phyloP scores from a whole-genome alignment of 2,113 vertebrate species.

The Vulpes ferrilata region DNA sequence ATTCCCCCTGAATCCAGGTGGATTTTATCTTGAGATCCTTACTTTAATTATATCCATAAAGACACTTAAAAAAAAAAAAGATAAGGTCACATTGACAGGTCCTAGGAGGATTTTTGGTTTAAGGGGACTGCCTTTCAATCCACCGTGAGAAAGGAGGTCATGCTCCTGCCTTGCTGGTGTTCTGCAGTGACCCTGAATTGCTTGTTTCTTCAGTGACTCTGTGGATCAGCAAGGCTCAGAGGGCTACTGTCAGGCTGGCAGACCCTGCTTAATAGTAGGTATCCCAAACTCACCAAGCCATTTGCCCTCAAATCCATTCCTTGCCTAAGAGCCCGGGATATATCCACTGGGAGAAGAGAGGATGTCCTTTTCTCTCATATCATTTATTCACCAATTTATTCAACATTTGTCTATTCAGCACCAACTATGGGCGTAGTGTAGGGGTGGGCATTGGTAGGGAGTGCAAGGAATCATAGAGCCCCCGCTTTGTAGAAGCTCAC shows the following conservation, averaged over 20 bases:
- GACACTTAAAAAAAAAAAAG: background rate
- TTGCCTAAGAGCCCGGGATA: background rate
- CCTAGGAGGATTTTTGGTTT: background rate
- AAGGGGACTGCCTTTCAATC: background rate
- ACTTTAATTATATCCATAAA: background rate
- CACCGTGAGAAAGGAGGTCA: accelerated
- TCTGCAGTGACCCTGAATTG: too few species aligned
- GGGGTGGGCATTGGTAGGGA: background rate
- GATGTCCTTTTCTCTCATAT: background rate
- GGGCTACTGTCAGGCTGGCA: too few species aligned
- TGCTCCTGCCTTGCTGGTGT: accelerated
- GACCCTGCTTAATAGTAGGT: background rate
- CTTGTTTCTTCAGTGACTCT: background rate
- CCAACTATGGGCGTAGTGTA: background rate
- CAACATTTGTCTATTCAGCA: background rate
- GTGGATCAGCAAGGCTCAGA: background rate
- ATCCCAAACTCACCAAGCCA: background rate
- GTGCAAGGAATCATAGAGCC: background rate
- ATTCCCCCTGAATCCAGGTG: background rate
- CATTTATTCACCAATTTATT: background rate
- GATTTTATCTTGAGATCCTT: background rate
- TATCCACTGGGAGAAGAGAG: background rate
- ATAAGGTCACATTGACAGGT: background rate
- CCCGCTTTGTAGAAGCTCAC: background rate
- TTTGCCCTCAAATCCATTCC: background rate